Base-by-base conservation (phyloP, 2,888 invertebrate species). In the Scelioninae gen. 2 region DNA sequence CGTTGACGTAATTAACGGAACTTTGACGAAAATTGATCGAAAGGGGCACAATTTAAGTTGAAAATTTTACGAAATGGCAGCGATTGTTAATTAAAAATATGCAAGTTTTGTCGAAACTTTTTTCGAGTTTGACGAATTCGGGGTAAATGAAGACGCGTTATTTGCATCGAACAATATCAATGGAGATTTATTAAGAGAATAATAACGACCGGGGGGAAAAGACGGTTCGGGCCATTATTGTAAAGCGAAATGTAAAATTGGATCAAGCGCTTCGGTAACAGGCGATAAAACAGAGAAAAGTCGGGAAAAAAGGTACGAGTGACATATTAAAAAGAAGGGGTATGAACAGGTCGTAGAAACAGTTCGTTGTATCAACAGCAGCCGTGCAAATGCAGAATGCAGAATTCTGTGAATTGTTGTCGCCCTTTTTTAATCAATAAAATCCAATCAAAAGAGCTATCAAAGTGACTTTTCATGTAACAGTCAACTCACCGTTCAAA, bases 381-480 rank as follows among this genome's bases (percentile, higher is more conserved):
- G 33, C 13, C n/a, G 48, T 39, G 19, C 45, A 28, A 52, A 55
- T 69, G 43, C 35, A 16, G 18, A 53, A 55, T 69, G 43, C 35
- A 16, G 18, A 53, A 61, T 63, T 46, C 35, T 43, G 18, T 35
- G 41, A 15, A 46, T 46, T 61, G 63, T 60, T 68, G 39, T 60
- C 50, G 31, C 45, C 19, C 19, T 43, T 55, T 70, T 70, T 57
- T 50, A 70, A 70, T 71, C 70, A 64, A 71, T 71, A 71, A 61
- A 71, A 64, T 35, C 63, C 71, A 64, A 71, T 71, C 71, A 71
- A 70, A 69, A 70, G 57, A 63, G 63, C 70, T 31, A 39, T 57
- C 57, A 55, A 64, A 71, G 71, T 71, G 52, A 71, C 71, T 71
- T 71, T 65, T 65, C 71, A 39, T 71, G 71, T 71, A 71, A 65